Evolutionary conservation across 2,113 vertebrate species (phyloP).

Genomic region (Callospermophilus lateralis): DNA sequence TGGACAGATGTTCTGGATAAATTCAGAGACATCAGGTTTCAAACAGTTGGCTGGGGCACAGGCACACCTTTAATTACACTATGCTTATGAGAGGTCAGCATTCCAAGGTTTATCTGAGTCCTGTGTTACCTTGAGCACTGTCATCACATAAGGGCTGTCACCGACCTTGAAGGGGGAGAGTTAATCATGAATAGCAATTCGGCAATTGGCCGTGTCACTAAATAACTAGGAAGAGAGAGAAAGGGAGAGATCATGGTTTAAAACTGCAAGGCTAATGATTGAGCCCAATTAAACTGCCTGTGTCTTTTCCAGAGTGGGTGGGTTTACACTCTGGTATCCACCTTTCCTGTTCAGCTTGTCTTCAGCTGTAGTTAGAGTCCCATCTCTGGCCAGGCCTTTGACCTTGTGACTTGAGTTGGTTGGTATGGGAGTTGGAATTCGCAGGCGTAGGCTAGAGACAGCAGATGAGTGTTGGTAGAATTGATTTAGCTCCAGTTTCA

Average conservation of each 20-base stretch:
- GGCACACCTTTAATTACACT: slow-evolving; percentile 45
- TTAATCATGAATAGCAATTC: slow-evolving; percentile 59
- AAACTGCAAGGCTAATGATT: background rate
- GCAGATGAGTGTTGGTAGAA: background rate
- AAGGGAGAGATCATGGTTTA: background rate
- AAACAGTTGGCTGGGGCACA: slow-evolving; percentile 38
- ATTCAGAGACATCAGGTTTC: background rate
- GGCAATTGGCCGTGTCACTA: slow-evolving; percentile 41
- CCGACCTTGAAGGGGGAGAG: slow-evolving; percentile 72
- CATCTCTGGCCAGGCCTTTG: background rate
- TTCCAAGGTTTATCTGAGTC: slow-evolving; percentile 64
- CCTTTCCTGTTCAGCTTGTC: background rate
- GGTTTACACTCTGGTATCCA: background rate
- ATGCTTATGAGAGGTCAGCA: background rate
- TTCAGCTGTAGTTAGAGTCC: background rate
- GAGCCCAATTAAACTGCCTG: background rate
- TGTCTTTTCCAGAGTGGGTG: background rate
- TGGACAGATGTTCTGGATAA: slow-evolving; percentile 11
- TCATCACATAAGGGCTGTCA: slow-evolving; percentile 49
- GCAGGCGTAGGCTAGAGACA: background rate
- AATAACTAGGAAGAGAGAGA: background rate
- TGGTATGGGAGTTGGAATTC: background rate
- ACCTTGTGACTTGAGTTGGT: background rate
- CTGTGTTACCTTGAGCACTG: background rate
- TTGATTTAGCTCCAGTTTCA: background rate